Base-by-base conservation (phyloP, 2,797 vertebrate genomes). In the Sphenopsis melanotis region DNA sequence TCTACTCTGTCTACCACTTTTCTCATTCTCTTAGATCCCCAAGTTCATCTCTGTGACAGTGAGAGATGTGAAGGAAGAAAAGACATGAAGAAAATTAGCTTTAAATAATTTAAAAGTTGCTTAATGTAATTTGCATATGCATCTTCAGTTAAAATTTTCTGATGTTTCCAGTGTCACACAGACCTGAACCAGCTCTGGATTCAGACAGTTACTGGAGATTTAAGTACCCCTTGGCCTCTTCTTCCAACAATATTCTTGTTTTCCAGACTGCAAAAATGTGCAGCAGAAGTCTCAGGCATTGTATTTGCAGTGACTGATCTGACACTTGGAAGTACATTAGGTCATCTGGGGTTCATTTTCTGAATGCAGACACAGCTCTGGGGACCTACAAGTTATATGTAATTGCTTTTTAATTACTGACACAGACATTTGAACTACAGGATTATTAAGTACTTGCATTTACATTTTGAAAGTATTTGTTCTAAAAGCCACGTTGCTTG, bases 401-500 rank as follows among this genome's bases (percentile, higher is more conserved):
- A 81, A 95, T 93, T 81, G 57, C 77, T 75, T 74, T 94, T 94
- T 94, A 95, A 86, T 94, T 96, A 90, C 80, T 81, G 89, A 83
- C 80, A 77, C 88, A 94, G 90, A 83, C 89, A 47, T 69, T 64
- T 9, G 16, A 93, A 88, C 83, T 41, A 30, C 0, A 3, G 76
- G 50, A 81, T 83, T 75, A 30, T 61, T 53, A 83, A 76, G 66
- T 32, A 69, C 34, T 88, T 21, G 27, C 63, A 75, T 74, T 81
- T 65, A 86, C 30, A 71, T 88, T 95, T 81, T 68, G 46, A 44
- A 89, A 86, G 17, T 36, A 72, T 49, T 88, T 69, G 57, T 60
- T 90, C 69, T 34, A 78, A 94, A 81, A 90, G 72, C 60, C 21
- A 18, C 1, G 1, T 61, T 89, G 64, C 29, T 92, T 59, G 56